These are phyloP conservation scores for Adelges cooleyi DNA, from an alignment of 1,140 invertebrate species.

Conservation along the genomic window DNA sequence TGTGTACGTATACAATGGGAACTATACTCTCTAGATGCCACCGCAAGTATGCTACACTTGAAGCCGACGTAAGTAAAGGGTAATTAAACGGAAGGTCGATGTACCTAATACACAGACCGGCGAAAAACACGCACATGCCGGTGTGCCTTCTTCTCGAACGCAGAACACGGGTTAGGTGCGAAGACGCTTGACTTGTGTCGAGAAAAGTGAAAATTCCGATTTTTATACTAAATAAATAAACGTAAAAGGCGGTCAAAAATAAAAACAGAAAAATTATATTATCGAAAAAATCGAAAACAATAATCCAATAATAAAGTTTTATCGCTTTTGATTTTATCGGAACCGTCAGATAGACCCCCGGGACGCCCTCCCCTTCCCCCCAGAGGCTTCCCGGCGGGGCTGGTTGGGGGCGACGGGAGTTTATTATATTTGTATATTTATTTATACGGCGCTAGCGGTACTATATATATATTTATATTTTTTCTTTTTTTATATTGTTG, in stretches of 20 bases:
- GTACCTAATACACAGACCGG: background rate
- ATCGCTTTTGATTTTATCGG: conserved; percentile 20
- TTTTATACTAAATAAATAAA: background rate
- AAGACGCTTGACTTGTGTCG: background rate
- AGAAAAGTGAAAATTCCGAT: too few species aligned
- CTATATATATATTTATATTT: background rate
- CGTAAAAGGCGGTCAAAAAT: background rate
- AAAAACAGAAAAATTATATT: background rate
- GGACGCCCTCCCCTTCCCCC: background rate
- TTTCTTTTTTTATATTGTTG: conserved; percentile 1
- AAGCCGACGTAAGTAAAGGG: background rate
- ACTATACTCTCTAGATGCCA: too few species aligned
- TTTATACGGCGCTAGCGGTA: background rate
- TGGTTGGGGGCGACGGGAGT: background rate
- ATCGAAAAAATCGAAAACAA: too few species aligned
- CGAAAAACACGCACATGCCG: background rate
- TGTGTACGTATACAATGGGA: too few species aligned
- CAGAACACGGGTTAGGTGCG: background rate
- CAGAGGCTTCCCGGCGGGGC: background rate
- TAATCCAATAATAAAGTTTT: conserved; percentile 17
- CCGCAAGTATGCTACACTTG: too few species aligned
- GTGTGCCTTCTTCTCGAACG: background rate
- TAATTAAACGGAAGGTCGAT: background rate
- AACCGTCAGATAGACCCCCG: background rate
- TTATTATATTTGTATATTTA: background rate